Percentiles rank a stretch among this genome's conserved stretches.
These are phyloP conservation scores for Alcedo atthis DNA, from an alignment of 2,797 vertebrate species.

Conservation along the genomic window DNA sequence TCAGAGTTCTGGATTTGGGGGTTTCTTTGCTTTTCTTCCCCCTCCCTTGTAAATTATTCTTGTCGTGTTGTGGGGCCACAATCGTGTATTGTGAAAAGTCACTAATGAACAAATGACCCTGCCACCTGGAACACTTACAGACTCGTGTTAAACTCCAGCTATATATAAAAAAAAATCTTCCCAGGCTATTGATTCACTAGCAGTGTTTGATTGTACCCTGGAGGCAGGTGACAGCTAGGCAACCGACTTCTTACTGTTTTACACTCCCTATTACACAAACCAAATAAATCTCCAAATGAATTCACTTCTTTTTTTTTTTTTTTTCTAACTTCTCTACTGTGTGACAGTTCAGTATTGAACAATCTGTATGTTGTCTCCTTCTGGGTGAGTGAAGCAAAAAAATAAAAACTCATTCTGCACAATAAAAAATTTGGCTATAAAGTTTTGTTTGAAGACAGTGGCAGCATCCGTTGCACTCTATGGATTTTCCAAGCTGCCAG, in stretches of 20 bases:
- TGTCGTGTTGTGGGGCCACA: slow-evolving; percentile 77
- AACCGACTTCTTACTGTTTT: slow-evolving; percentile 86
- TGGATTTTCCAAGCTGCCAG: background rate
- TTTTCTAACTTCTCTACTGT: slow-evolving; percentile 25
- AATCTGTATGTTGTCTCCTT: background rate
- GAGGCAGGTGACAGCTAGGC: slow-evolving; percentile 81
- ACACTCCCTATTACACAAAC: slow-evolving; percentile 87
- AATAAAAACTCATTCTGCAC: background rate
- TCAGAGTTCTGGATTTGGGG: background rate
- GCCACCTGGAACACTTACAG: slow-evolving; percentile 87
- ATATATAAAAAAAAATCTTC: slow-evolving; percentile 82
- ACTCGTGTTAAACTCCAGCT: slow-evolving; percentile 84
- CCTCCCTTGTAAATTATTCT: slow-evolving; percentile 55
- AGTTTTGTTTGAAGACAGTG: background rate
- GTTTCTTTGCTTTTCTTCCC: background rate
- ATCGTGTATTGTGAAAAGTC: slow-evolving; percentile 89
- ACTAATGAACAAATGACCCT: slow-evolving; percentile 88
- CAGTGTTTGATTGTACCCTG: slow-evolving; percentile 88
- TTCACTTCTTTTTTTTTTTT: slow-evolving; percentile 78
- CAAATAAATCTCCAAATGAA: slow-evolving; percentile 88
- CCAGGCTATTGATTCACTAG: slow-evolving; percentile 88
- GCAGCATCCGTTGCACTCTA: background rate
- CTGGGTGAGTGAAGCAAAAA: background rate
- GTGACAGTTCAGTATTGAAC: background rate
- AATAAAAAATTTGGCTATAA: background rate